Percentiles rank a stretch among this genome's conserved stretches.
These are phyloP conservation scores for Epizoanthus rinbou DNA, from an alignment of 92 coral and sea anemone species.

Conservation along the genomic window DNA sequence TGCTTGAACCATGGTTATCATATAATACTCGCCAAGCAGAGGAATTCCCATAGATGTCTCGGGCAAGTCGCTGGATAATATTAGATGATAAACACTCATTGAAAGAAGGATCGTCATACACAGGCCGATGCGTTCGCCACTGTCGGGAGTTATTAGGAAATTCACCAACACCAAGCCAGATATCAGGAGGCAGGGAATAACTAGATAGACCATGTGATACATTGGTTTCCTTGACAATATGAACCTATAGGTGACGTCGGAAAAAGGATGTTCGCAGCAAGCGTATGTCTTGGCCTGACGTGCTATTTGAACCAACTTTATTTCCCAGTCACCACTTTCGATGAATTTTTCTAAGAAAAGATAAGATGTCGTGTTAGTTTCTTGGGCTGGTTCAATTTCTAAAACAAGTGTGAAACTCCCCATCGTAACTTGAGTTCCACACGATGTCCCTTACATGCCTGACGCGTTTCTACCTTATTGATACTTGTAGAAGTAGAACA, in stretches of 20 bases:
- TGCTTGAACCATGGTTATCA: constrained; percentile 18
- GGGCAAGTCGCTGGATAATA: constrained; percentile 15
- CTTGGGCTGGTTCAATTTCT: too few relatives aligned
- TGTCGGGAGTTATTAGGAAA: constrained; percentile 18
- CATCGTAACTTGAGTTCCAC: too few relatives aligned
- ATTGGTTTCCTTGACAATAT: constrained; percentile 22
- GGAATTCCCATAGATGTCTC: constrained; percentile 29
- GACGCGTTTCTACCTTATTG: too few relatives aligned
- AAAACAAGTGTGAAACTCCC: too few relatives aligned
- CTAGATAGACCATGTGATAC: constrained; percentile 34
- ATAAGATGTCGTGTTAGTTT: neutral
- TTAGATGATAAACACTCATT: constrained; percentile 40
- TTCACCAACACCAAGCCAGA: constrained; percentile 24
- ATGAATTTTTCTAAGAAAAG: constrained; percentile 6
- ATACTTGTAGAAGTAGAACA: too few relatives aligned
- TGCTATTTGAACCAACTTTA: neutral
- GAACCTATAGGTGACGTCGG: constrained; percentile 32
- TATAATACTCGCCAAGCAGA: constrained; percentile 31
- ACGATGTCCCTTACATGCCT: too few relatives aligned
- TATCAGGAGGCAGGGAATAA: constrained; percentile 35
- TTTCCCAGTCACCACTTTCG: constrained; percentile 43
- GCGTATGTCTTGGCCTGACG: constrained; percentile 6
- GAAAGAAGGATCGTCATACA: constrained; percentile 40
- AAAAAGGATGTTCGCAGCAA: constrained; percentile 7
- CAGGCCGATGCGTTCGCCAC: constrained; percentile 40